Base-by-base conservation (phyloP, 1,140 invertebrate genomes). In the Saccostrea glomerata region DNA sequence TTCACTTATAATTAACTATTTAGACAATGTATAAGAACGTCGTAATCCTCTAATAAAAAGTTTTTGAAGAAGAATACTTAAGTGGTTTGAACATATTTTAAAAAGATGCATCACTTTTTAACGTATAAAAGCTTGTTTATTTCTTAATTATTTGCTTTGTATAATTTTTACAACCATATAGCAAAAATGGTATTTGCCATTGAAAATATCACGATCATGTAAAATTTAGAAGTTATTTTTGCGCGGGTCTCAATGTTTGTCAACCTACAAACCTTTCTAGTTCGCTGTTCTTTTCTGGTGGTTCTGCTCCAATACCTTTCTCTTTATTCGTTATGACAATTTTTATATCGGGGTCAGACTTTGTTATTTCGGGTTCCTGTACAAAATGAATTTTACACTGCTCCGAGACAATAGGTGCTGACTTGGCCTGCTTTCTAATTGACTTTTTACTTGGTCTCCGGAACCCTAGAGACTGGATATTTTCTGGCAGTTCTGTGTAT, bases 381-480 rank as follows among this genome's bases (percentile, higher is more conserved):
- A 30, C 13, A 13, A 9, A 13, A 36, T 73, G 70, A 11, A 25
- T 25, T 40, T 73, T 25, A 73, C 25, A 30, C 25, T 23, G 13
- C 13, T 73, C 70, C 2, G 70, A 30, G 40, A 55, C 40, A 83
- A 23, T 3, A 5, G 36, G 40, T 6, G 82, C 82, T 30, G 82
- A 83, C 47, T 83, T 83, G 47, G 2, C 40, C n/a, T 36, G n/a
- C 54, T 40, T 47, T 56, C 40, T 23, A 20, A 55, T 55, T 1
- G 40, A 56, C 54, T 54, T 56, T 30, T 63, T 88, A 9, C 23
- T 12, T 6, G 83, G 87, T 25, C 84, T 36, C 47, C 87, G 25
- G 25, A 88, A 88, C 2, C 87, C 87, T n/a, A 88, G 66, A 5
- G 87, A 85, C 17, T 23, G 54, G 40, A 88, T 88, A 25, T 70